Evolutionary conservation across 2,797 vertebrate genomes (phyloP).

Genomic region (Poliocrania exsul): DNA sequence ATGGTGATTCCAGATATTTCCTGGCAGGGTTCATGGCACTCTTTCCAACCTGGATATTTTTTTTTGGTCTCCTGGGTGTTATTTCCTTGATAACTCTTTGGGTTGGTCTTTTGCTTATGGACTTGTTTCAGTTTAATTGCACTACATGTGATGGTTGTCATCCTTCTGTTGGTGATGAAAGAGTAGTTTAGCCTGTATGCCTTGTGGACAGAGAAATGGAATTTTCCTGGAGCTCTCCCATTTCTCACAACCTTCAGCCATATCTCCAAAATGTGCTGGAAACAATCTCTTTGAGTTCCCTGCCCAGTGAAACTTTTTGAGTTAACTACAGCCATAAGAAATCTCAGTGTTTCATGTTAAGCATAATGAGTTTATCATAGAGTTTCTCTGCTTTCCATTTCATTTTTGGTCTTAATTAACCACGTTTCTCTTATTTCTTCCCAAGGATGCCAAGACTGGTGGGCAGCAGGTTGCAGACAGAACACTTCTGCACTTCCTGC

Average conservation of each 20-base stretch:
- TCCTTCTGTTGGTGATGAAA: background rate
- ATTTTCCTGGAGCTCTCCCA: background rate
- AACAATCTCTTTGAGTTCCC: background rate
- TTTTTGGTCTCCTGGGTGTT: background rate
- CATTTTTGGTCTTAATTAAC: background rate
- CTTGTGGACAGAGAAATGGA: background rate
- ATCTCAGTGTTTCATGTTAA: background rate
- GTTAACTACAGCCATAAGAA: background rate
- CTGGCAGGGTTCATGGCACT: background rate
- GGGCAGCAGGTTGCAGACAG: slow-evolving; percentile 65
- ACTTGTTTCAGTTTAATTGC: background rate
- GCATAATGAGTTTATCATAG: background rate
- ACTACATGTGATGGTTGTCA: background rate
- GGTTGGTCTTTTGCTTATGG: background rate
- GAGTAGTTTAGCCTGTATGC: background rate
- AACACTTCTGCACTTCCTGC: slow-evolving; percentile 63
- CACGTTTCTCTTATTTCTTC: background rate
- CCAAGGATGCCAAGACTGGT: slow-evolving; percentile 76
- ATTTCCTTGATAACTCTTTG: background rate
- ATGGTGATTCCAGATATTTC: background rate
- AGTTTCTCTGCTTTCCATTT: background rate
- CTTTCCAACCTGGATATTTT: background rate
- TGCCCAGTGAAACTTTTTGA: background rate
- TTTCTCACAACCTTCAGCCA: background rate
- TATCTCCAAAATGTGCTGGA: background rate